Base-by-base conservation (phyloP, 30 jellyfish, hydroid and myxozoan species). In the Rhopilema esculentum region DNA sequence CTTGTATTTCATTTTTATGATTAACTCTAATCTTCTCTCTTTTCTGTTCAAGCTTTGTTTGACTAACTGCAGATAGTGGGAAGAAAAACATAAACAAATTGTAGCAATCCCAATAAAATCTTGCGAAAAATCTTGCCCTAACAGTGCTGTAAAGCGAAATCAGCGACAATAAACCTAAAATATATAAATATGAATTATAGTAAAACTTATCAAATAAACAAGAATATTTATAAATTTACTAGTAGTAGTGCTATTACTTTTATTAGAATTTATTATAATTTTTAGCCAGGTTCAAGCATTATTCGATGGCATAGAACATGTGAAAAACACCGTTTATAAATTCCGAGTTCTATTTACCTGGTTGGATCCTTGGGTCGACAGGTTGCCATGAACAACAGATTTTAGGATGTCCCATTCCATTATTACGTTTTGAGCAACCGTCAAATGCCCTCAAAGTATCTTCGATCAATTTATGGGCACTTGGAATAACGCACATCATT, bases 31-130 rank as follows among this genome's bases (percentile, higher is more conserved):
- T 72, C 33, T 77, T 86, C 72, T 63, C 50, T 84, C 73, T 82
- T 74, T 57, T 86, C 65, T 91, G 98, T 28, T 81, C 92, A 21
- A 88, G 95, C 26, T 86, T 91, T 21, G 89, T 64, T 22, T 51
- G 86, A 64, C 89, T 91, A 57, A 69, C 98, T 81, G 31, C 50
- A 69, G 66, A 68, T 15, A 33, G 16, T 57, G 30, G 1, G 30
- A n/a, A 1, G 27, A 17, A 18, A 18, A 72, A 7, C 17, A 6
- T 26, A 72, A 48, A 69, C 66, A 51, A 51, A 15, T 9, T 15
- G 15, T 9, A 51, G 66, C 16, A 51, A n/a, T n/a, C n/a, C n/a
- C n/a, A n/a, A n/a, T n/a, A n/a, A n/a, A n/a, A n/a, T n/a, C n/a
- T n/a, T n/a, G n/a, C n/a, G n/a, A n/a, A n/a, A n/a, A n/a, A n/a